Conservation (phyloP, 1,140 invertebrate genomes). For the Brachionus rotundiformis region DNA sequence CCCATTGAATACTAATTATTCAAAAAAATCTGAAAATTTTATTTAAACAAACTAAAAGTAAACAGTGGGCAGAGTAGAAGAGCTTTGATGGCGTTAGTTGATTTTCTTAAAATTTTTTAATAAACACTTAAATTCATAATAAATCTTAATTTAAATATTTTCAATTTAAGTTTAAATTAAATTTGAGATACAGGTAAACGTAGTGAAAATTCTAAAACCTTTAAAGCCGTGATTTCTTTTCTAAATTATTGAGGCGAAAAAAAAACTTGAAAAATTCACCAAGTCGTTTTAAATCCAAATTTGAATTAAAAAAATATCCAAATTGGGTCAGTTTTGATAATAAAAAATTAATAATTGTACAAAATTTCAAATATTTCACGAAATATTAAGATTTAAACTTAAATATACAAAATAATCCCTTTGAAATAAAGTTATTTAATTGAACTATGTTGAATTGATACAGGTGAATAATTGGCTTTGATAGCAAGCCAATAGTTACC, state of each 20-base stretch:
- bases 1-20: not conserved
- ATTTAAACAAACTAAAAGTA: not conserved
- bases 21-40: not conserved
- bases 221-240: not conserved
- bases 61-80: not conserved
- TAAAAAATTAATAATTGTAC: not conserved
- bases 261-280: not conserved
- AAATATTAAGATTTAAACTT: too few species aligned
- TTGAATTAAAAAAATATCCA: not conserved
- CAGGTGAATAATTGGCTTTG: too few species aligned
- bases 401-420: not conserved
- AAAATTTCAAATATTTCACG: not conserved
- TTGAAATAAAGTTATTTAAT: too few species aligned
- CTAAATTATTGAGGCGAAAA: not conserved
- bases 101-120: not conserved
- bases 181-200: not conserved
- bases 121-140: not conserved
- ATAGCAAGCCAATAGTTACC: too few species aligned
- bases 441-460: too few species aligned
- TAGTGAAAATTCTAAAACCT: not conserved
- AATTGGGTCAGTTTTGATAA: not conserved
- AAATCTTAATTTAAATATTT: not conserved
- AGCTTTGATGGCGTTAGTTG: not conserved
- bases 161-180: not conserved
- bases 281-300: too few species aligned